Conservation (phyloP, 2,113 vertebrate species). For the Ariopsis seemanni region DNA sequence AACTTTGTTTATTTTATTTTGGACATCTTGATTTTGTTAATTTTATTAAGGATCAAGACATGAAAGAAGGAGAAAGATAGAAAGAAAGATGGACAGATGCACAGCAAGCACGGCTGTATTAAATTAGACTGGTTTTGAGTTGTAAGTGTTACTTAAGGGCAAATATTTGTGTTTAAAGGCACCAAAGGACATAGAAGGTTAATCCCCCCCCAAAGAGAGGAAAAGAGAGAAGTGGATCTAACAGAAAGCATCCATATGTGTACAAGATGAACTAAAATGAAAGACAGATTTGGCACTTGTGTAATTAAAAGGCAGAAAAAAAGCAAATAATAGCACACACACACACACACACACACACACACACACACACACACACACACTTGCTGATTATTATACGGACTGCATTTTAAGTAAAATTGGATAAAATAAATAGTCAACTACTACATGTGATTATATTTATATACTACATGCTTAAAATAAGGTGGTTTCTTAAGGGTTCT, state of each 20-base stretch:
- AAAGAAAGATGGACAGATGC: not conserved
- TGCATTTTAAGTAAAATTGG: not conserved
- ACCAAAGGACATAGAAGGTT: no score
- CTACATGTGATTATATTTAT: not conserved
- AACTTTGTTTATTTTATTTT: constrained; percentile 1
- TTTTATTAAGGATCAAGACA: not conserved
- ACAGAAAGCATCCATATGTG: not conserved
- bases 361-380: not conserved
- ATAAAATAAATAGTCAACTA: not conserved
- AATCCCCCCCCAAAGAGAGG: not conserved
- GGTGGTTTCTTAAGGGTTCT: not conserved
- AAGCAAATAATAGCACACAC: not conserved
- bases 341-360: not conserved
- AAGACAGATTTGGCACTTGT: not conserved
- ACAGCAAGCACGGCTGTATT: constrained; percentile 11
- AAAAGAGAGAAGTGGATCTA: constrained; percentile 14
- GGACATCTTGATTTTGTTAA: not conserved
- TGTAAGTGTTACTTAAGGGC: constrained; percentile 48
- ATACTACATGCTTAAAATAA: not conserved
- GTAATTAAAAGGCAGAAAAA: not conserved
- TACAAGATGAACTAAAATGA: not conserved
- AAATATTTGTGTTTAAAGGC: no score
- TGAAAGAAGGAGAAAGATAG: not conserved
- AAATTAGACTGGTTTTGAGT: constrained; percentile 11
- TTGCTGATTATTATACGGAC: not conserved